phyloP scores from a whole-genome alignment of 1,140 invertebrate species.

The Euura saliciscinereae region DNA sequence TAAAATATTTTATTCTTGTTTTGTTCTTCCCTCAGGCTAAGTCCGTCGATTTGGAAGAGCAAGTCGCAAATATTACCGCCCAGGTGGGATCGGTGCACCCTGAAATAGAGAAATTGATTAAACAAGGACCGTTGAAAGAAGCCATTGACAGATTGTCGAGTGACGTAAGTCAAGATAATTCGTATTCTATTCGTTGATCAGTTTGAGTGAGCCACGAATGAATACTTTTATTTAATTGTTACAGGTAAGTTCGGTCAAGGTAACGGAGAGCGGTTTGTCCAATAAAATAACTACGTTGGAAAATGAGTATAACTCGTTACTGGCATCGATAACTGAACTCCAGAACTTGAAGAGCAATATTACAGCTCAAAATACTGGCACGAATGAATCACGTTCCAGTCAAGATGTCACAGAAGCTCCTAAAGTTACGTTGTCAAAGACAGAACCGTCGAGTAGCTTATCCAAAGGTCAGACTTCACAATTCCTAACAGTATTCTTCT shows the following conservation, averaged over 20 bases:
- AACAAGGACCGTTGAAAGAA: conserved; percentile 31
- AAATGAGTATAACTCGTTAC: conserved; percentile 33
- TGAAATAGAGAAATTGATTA: conserved; percentile 42
- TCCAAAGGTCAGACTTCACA: no score
- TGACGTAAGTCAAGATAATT: conserved; percentile 33
- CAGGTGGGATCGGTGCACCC: conserved; percentile 50
- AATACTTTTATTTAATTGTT: conserved; percentile 1
- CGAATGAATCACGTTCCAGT: no score
- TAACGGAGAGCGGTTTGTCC: conserved; percentile 29
- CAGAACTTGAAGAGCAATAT: conserved; percentile 23
- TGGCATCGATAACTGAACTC: conserved; percentile 26
- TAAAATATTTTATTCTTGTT: conserved; percentile 27
- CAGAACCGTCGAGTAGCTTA: no score
- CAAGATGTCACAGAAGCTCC: no score
- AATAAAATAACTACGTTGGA: conserved; percentile 42
- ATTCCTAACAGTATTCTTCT: no score
- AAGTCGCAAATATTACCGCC: conserved; percentile 49
- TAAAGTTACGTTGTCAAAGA: no score
- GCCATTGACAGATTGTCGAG: conserved; percentile 41
- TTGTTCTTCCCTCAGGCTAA: conserved; percentile 38
- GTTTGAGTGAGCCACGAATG: not conserved
- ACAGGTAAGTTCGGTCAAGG: conserved; percentile 38
- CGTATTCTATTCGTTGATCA: conserved; percentile 9
- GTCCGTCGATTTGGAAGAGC: conserved; percentile 50
- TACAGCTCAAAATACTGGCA: not conserved